Base-by-base conservation (phyloP, 2,888 invertebrate species). In the Arrhopalites spinosus region DNA sequence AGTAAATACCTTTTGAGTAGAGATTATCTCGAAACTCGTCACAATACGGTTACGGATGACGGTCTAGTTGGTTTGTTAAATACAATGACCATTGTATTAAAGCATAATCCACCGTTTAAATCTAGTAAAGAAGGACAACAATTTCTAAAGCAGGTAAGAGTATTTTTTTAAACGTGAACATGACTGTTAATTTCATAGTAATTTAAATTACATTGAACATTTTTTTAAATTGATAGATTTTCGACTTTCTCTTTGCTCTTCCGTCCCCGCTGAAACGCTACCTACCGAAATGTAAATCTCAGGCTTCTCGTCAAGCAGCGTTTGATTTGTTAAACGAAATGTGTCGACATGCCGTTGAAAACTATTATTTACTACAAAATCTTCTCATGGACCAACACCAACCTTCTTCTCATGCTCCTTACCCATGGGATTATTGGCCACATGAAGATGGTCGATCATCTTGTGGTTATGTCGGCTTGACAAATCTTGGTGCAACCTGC, bases 391-490 rank as follows among this genome's bases (percentile, higher is more conserved):
- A 90, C 2, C 96, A 97, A 84, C 96, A 97, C 85, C 91, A 92
- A 81, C 93, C 94, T 23, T 91, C 92, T 7, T 91, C 92, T 0
- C 91, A 92, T 84, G 90, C 92, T 0, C 91, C 93, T 0, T 96
- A 96, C 87, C 94, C 95, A 0, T 97, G 96, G 96, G 97, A 97
- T 86, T 96, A 96, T 86, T 97, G 97, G 97, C 97, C 97, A 20
- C 93, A 95, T 78, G 97, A 97, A 84, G 97, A 96, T 85, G 95
- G 95, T 0, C 89, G 97, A 0, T 93, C 96, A 0, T 94, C 95
- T 84, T 96, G 95, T 85, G 97, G 97, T 15, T 96, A 94, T 86
- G 96, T 96, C 0, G 97, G 97, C 0, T 88, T 97, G 3, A 95
- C 96, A 0, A 97, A 97, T 87, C 88, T 97, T 20, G 97, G 97